Conservation (phyloP, 1,140 invertebrate genomes). For the Nixonia krombeini region DNA sequence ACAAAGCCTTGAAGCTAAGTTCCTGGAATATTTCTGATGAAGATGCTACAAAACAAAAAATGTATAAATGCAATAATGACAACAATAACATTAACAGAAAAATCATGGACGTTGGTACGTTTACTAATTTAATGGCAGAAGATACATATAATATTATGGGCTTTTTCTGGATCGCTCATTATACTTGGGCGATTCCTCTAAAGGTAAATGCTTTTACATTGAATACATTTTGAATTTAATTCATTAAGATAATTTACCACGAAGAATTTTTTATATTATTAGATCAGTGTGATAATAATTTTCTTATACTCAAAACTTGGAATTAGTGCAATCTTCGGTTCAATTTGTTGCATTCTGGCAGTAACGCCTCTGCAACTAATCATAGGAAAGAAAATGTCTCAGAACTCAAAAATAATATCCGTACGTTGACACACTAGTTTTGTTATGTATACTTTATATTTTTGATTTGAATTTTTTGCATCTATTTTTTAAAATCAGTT, state of each 20-base stretch:
- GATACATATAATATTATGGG: conserved; percentile 88
- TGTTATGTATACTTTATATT: too few species aligned
- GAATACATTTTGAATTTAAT: background rate
- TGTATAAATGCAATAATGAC: conserved; percentile 12
- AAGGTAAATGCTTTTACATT: conserved; percentile 74
- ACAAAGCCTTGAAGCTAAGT: conserved; percentile 66
- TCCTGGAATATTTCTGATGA: conserved; percentile 56
- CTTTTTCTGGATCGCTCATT: conserved; percentile 87
- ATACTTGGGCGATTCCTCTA: conserved; percentile 87
- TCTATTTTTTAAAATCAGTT: too few species aligned
- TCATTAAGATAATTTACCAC: too few species aligned
- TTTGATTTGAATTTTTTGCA: too few species aligned
- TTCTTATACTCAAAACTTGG: conserved; percentile 84
- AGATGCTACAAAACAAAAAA: conserved; percentile 65
- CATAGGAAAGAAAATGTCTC: conserved; percentile 80
- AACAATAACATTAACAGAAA: too few species aligned
- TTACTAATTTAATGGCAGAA: conserved; percentile 88
- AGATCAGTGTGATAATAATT: conserved; percentile 82
- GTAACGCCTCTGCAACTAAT: conserved; percentile 82
- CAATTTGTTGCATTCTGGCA: conserved; percentile 77
- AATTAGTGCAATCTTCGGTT: conserved; percentile 83
- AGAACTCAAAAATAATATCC: conserved; percentile 78
- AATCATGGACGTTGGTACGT: conserved; percentile 75
- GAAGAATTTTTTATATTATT: conserved; percentile 39
- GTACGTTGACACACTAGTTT: conserved; percentile 65